These are phyloP conservation scores for Cyprinella venusta DNA, from an alignment of 2,797 vertebrate genomes.

Conservation along the genomic window DNA sequence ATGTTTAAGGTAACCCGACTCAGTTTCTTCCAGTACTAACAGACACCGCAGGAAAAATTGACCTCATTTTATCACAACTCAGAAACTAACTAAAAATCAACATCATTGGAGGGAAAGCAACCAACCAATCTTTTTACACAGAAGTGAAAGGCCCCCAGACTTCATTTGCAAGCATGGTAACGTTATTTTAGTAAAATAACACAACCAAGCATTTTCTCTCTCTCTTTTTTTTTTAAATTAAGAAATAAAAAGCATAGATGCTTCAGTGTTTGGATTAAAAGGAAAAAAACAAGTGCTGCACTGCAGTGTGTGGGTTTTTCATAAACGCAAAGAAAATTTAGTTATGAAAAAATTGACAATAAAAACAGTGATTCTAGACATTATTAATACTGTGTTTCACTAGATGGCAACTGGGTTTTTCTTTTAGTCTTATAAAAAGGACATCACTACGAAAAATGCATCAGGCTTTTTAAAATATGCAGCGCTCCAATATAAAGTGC, in stretches of 20 bases:
- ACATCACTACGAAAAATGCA: slow-evolving; percentile 83
- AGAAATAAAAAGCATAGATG: slow-evolving; percentile 47
- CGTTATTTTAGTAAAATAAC: slow-evolving; percentile 22
- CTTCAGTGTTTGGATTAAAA: slow-evolving; percentile 56
- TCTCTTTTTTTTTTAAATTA: not conserved
- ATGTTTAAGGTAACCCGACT: not conserved
- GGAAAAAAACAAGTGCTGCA: slow-evolving; percentile 57
- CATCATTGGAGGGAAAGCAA: slow-evolving; percentile 41
- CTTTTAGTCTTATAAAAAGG: slow-evolving; percentile 80
- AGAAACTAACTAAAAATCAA: slow-evolving; percentile 38
- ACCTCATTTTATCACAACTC: not conserved
- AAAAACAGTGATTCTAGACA: slow-evolving; percentile 67
- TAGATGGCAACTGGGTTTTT: slow-evolving; percentile 62
- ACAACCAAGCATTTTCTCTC: not conserved
- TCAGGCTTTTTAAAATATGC: slow-evolving; percentile 83
- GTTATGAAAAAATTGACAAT: slow-evolving; percentile 61
- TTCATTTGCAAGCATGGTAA: slow-evolving; percentile 18
- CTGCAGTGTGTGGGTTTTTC: slow-evolving; percentile 58
- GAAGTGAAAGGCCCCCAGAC: slow-evolving; percentile 37
- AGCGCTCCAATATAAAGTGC: slow-evolving; percentile 85
- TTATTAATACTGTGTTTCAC: slow-evolving; percentile 69
- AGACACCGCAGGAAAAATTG: slow-evolving; percentile 19
- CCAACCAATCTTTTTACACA: slow-evolving; percentile 19
- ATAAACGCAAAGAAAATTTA: slow-evolving; percentile 54
- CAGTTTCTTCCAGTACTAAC: slow-evolving; percentile 24